Conservation (phyloP, 2,797 vertebrate genomes). For the Peromyscus melanophrys region DNA sequence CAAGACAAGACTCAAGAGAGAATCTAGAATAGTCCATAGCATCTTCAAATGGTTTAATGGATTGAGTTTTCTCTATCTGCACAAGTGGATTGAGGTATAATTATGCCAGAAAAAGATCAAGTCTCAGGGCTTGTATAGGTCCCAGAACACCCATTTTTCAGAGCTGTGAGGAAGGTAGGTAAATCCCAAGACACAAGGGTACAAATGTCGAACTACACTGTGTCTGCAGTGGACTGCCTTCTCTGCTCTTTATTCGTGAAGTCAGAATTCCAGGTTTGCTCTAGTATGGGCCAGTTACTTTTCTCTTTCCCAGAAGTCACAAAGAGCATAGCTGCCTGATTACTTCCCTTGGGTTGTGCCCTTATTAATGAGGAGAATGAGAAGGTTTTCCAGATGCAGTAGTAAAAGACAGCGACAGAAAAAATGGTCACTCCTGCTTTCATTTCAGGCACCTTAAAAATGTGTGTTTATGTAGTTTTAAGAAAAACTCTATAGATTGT, state of each 20-base stretch:
- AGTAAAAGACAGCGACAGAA: not conserved
- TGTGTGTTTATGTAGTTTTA: not conserved
- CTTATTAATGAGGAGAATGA: not conserved
- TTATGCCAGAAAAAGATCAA: not conserved
- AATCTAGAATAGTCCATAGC: not conserved
- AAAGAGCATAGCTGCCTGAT: not conserved
- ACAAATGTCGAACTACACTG: not conserved
- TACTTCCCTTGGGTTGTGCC: not conserved
- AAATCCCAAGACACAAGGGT: not conserved
- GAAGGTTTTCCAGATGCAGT: not conserved
- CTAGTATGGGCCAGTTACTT: not conserved
- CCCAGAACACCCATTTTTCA: not conserved
- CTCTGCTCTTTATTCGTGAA: not conserved
- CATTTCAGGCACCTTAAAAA: not conserved
- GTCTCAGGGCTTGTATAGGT: not conserved
- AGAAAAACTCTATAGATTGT: not conserved
- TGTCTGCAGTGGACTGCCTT: not conserved
- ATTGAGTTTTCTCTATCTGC: not conserved
- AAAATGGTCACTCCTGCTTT: not conserved
- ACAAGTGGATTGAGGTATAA: not conserved
- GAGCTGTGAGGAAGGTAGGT: not conserved
- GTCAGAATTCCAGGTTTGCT: not conserved
- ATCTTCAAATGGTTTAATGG: not conserved
- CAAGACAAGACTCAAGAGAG: constrained; percentile 1
- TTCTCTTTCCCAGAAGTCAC: not conserved